A percentile compares a stretch with the other conserved stretches of the same genome.
phyloP scores from a whole-genome alignment of 2,888 invertebrate species.

The Tipula confusa region DNA sequence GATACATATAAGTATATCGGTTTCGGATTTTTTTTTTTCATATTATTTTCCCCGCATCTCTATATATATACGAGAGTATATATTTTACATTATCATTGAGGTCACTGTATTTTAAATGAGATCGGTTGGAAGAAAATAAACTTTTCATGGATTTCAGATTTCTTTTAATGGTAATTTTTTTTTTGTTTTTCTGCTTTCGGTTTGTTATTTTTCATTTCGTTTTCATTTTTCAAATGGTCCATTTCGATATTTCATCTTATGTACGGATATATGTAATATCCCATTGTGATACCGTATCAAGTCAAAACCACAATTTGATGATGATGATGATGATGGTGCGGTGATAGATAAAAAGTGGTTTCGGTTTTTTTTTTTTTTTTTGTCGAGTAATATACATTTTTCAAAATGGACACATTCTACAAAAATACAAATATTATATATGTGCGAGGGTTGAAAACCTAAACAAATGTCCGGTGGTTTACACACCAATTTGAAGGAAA shows the following conservation, averaged over 20 bases:
- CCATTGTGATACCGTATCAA: neutral
- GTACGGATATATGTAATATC: neutral
- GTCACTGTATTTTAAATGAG: slow-evolving; percentile 1
- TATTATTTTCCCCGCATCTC: neutral
- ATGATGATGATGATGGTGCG: neutral
- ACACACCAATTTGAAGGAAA: neutral
- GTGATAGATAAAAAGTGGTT: neutral
- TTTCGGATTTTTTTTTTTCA: neutral
- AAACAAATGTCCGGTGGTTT: neutral
- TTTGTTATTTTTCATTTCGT: neutral
- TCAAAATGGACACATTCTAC: neutral
- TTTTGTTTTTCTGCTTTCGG: too few relatives aligned
- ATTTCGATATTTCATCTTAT: neutral
- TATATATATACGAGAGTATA: too few relatives aligned
- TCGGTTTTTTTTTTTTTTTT: neutral
- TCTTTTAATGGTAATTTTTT: slow-evolving; percentile 9
- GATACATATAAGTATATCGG: neutral
- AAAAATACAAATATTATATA: too few relatives aligned
- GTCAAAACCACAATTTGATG: slow-evolving; percentile 3
- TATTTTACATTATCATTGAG: neutral
- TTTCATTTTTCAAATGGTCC: neutral
- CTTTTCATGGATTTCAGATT: neutral
- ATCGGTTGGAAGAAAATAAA: slow-evolving; percentile 12
- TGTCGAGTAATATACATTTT: slow-evolving; percentile 20
- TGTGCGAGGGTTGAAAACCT: neutral